Evolutionary conservation across 1,140 invertebrate genomes (phyloP).

Genomic region (Apocrypta bakeri): DNA sequence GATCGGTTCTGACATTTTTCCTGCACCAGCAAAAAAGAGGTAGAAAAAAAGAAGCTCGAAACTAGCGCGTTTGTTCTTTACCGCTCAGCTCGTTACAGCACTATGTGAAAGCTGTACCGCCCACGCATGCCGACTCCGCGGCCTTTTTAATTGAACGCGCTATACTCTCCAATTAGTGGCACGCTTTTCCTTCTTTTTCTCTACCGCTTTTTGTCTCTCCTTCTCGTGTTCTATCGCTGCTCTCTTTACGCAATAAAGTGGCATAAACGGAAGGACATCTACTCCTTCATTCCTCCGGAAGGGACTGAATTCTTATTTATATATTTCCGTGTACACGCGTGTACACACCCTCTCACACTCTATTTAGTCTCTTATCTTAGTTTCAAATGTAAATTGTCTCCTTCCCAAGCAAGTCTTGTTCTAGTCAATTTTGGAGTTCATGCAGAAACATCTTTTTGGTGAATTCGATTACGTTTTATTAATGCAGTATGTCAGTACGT

Average conservation of each 20-base stretch:
- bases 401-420: too few species aligned
- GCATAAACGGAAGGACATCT: not conserved
- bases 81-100: not conserved
- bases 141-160: conserved; percentile 41
- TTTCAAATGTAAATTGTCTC: too few species aligned
- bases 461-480: too few species aligned
- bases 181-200: not conserved
- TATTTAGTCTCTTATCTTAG: too few species aligned
- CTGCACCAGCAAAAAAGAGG: too few species aligned
- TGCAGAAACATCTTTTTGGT: too few species aligned
- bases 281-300: too few species aligned
- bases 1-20: conserved; percentile 19
- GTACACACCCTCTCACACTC: too few species aligned
- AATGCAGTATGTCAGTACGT: too few species aligned
- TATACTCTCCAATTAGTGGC: conserved; percentile 43
- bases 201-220: not conserved
- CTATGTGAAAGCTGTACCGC: not conserved
- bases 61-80: conserved; percentile 20
- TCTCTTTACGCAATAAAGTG: not conserved
- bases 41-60: not conserved
- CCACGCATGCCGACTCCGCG: not conserved
- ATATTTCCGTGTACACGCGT: too few species aligned
- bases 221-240: not conserved
- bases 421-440: too few species aligned
- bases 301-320: too few species aligned